Evolutionary conservation across 2,888 invertebrate species (phyloP).

Genomic region (Epistrophe grossulariae): DNA sequence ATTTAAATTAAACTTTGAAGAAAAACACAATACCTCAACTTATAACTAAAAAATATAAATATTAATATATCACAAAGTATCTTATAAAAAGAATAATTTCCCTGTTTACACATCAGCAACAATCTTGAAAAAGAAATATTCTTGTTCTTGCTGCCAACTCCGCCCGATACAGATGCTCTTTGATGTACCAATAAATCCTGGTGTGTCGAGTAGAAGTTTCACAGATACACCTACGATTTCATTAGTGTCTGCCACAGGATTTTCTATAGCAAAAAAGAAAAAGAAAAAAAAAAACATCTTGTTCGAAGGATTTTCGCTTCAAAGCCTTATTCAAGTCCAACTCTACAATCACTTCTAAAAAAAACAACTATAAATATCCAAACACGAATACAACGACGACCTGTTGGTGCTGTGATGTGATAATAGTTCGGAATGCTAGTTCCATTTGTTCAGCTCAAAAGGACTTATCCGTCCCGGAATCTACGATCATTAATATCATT

Average conservation of each 20-base stretch:
- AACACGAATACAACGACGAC: constrained; percentile 39
- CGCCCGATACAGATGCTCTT: constrained; percentile 52
- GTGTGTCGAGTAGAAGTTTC: constrained; percentile 45
- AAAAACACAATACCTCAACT: neutral
- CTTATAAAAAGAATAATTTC: constrained; percentile 5
- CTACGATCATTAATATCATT: constrained; percentile 70
- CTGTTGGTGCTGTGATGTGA: constrained; percentile 73
- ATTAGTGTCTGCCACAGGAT: constrained; percentile 46
- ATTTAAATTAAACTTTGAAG: too few species aligned
- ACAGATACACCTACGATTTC: constrained; percentile 72
- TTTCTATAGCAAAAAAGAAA: neutral
- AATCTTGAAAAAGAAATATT: constrained; percentile 22
- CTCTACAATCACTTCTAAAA: constrained; percentile 6
- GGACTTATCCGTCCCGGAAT: constrained; percentile 64
- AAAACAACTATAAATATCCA: constrained; percentile 25
- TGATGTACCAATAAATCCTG: constrained; percentile 63
- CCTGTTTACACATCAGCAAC: constrained; percentile 42
- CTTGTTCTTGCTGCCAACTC: constrained; percentile 47
- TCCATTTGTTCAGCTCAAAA: constrained; percentile 66
- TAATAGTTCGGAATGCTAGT: constrained; percentile 64
- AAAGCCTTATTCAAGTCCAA: neutral
- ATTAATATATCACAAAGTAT: constrained; percentile 24
- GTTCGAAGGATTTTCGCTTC: constrained; percentile 34
- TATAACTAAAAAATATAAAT: neutral
- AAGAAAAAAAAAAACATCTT: neutral